Conservation (phyloP, 2,797 vertebrate species). For the Neopelma chrysocephalum region DNA sequence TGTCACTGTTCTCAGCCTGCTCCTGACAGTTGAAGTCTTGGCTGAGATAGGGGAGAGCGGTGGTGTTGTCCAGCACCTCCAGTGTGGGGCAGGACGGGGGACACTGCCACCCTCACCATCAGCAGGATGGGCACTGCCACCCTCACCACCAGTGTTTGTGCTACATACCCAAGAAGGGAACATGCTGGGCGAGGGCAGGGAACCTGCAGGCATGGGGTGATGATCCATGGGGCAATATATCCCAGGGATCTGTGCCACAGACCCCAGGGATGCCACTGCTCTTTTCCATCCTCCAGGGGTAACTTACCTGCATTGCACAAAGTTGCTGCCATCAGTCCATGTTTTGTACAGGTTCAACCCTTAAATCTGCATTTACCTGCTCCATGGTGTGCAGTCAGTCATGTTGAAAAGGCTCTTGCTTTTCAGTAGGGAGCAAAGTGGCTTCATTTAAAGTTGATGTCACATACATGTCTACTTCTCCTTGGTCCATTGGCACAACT, state of each 20-base stretch:
- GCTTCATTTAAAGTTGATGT: background rate
- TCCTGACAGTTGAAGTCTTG: slow-evolving; percentile 16
- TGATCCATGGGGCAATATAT: background rate
- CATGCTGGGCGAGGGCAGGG: rapidly evolving
- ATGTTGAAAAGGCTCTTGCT: background rate
- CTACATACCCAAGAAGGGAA: background rate
- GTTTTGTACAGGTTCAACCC: background rate
- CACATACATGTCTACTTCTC: background rate
- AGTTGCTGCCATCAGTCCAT: background rate
- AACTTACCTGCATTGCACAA: background rate
- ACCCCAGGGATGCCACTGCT: background rate
- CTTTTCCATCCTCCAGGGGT: background rate
- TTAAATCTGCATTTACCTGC: background rate
- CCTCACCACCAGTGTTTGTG: background rate
- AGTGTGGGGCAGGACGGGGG: rapidly evolving
- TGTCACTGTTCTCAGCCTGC: background rate
- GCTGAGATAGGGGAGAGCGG: background rate
- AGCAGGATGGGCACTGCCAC: too few species aligned
- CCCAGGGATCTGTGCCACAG: background rate
- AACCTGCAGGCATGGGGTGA: background rate
- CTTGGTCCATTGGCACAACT: background rate
- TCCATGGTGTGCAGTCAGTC: background rate
- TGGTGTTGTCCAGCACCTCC: background rate
- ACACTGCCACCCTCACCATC: background rate
- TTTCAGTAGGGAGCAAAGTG: background rate